Base-by-base conservation (phyloP, 1,140 invertebrate genomes). In the Lerema accius region DNA sequence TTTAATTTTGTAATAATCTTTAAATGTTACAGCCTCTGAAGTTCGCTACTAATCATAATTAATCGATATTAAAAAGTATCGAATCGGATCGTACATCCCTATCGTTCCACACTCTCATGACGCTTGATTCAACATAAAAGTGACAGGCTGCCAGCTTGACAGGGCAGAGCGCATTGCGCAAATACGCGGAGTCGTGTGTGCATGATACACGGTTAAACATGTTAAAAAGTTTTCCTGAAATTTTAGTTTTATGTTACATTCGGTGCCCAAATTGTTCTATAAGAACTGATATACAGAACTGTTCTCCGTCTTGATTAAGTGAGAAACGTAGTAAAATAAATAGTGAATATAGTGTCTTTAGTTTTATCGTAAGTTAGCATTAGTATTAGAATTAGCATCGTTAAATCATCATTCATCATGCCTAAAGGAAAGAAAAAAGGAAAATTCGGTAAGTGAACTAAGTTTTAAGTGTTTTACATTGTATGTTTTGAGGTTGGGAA, bases 141-240 rank as follows among this genome's bases (percentile, higher is more conserved):
- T 80, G 80, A 84, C 85, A 88, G 59, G 49, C 58, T 75, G 72
- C 70, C 62, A 72, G 65, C 53, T 74, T 37, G 35, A 37, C 35
- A 37, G 4, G 2, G 71, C 65, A 71, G 63, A 63, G 75, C 80
- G 81, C 83, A 90, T 87, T 85, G 84, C 86, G 82, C 80, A 83
- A 79, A 83, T 69, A 75, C 82, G 84, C 78, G 79, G 73, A 83
- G 87, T 87, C 67, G 73, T 80, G 85, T 84, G 87, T 90, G 87
- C 87, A 89, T 89, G 88, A 75, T 83, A 85, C 80, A 86, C 89
- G 76, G 81, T 89, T 89, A 91, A 91, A 90, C 88, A 91, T 91
- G 90, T 90, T 91, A 91, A 91, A 87, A 90, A 89, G 82, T 84
- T 91, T 89, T 90, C 86, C 85, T 89, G 86, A 87, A 87, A 91